Evolutionary conservation across 2,888 invertebrate species (phyloP).

Genomic region (Sminthurides aquaticus): DNA sequence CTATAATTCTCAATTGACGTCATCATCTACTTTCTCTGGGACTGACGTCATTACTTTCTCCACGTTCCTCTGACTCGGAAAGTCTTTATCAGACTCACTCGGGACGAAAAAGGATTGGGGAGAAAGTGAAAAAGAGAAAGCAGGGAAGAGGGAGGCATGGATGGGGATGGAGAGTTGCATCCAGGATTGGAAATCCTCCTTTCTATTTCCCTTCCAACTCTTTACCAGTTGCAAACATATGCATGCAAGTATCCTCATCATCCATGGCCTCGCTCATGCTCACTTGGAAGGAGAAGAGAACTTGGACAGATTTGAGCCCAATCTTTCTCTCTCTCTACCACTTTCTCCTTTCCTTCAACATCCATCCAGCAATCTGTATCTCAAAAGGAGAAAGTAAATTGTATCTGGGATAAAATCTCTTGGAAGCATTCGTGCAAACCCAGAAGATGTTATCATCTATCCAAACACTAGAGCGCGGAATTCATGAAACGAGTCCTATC

Average conservation of each 20-base stretch:
- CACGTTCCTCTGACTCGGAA: constrained; percentile 2
- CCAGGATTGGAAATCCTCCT: not conserved
- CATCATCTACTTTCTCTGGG: constrained; percentile 24
- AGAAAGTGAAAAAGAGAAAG: not conserved
- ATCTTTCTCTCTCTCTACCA: too few species aligned
- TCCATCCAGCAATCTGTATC: too few species aligned
- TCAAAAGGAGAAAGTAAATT: too few species aligned
- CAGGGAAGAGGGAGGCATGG: not conserved
- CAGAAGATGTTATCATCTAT: too few species aligned
- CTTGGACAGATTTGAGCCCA: too few species aligned
- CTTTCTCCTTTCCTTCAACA: not conserved
- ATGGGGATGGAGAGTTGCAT: not conserved
- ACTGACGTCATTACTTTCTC: constrained; percentile 21
- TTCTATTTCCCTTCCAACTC: not conserved
- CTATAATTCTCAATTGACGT: constrained; percentile 17
- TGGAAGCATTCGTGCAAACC: too few species aligned
- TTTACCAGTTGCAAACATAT: not conserved
- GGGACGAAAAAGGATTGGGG: not conserved
- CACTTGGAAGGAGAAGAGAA: not conserved
- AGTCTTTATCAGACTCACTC: not conserved
- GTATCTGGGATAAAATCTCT: too few species aligned
- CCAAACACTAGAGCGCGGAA: too few species aligned
- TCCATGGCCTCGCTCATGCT: not conserved
- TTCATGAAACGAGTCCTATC: too few species aligned
- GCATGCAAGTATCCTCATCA: not conserved